phyloP scores from a whole-genome alignment of 2,113 vertebrate genomes.

The Cyrtonyx montezumae region DNA sequence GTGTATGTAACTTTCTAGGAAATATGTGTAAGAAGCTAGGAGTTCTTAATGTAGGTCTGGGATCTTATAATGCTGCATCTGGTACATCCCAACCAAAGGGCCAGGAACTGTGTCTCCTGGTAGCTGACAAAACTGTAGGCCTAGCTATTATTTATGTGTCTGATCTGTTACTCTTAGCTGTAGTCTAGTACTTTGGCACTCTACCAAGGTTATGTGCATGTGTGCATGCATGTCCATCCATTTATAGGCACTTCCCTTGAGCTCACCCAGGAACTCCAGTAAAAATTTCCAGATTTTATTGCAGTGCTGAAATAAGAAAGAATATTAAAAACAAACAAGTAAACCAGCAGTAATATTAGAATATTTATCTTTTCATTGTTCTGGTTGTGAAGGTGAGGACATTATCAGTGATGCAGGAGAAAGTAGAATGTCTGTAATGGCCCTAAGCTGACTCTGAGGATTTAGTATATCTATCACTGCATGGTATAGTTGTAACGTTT shows the following conservation, averaged over 20 bases:
- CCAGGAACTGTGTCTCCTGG: neutral
- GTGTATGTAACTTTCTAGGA: neutral
- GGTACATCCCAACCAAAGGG: neutral
- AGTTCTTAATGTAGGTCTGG: neutral
- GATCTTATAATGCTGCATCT: neutral
- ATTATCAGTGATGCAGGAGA: neutral
- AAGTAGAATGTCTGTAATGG: neutral
- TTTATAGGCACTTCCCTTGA: neutral
- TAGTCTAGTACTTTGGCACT: neutral
- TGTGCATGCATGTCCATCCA: accelerated
- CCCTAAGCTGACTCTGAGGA: neutral
- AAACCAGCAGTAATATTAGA: neutral
- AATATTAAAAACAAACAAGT: neutral
- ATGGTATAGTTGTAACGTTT: neutral
- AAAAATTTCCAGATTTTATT: neutral
- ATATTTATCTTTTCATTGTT: neutral
- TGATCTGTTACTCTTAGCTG: neutral
- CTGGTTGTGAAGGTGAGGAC: neutral
- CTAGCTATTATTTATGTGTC: neutral
- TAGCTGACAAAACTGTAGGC: neutral
- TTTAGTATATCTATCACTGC: accelerated
- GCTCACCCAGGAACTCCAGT: neutral
- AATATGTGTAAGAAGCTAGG: neutral
- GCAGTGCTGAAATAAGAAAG: neutral
- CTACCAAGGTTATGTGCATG: neutral